These are phyloP conservation scores for Lethrus apterus DNA, from an alignment of 1,140 invertebrate genomes.

Conservation along the genomic window DNA sequence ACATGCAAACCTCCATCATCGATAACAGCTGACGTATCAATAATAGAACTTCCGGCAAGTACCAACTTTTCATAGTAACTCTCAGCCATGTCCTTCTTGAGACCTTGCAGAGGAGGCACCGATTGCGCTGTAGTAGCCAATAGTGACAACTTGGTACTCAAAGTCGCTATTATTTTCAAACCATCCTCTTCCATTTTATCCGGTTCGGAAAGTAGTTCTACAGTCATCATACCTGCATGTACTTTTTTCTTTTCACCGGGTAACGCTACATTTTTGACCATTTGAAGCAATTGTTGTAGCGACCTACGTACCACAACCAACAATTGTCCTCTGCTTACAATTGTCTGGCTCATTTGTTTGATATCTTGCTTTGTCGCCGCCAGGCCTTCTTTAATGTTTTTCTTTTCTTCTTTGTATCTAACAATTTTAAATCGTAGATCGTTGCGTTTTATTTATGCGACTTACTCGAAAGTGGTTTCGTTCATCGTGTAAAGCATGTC, in stretches of 20 bases:
- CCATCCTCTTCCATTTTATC: conserved; percentile 28
- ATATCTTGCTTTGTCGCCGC: conserved; percentile 42
- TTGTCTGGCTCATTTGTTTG: conserved; percentile 24
- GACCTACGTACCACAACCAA: conserved; percentile 30
- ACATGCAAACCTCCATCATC: conserved; percentile 1
- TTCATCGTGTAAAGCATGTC: conserved; percentile 49
- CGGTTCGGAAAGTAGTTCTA: conserved; percentile 12
- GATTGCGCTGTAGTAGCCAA: conserved; percentile 11
- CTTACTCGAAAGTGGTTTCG: conserved; percentile 45
- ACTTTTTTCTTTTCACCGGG: neutral
- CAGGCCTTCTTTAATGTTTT: conserved; percentile 41
- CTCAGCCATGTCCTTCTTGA: conserved; percentile 1
- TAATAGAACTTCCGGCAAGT: neutral
- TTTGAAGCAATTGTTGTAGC: conserved; percentile 29
- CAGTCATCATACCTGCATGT: neutral
- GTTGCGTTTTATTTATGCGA: conserved; percentile 15
- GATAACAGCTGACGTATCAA: neutral
- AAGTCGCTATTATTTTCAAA: conserved; percentile 9
- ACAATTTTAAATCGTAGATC: conserved; percentile 18
- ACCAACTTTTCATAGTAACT: conserved; percentile 3
- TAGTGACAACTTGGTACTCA: neutral
- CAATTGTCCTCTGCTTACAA: conserved; percentile 23
- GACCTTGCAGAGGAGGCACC: neutral
- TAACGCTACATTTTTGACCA: conserved; percentile 20
- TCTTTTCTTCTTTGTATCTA: conserved; percentile 48